Evolutionary conservation across 2,797 vertebrate genomes (phyloP).

Genomic region (Psittacula echo): DNA sequence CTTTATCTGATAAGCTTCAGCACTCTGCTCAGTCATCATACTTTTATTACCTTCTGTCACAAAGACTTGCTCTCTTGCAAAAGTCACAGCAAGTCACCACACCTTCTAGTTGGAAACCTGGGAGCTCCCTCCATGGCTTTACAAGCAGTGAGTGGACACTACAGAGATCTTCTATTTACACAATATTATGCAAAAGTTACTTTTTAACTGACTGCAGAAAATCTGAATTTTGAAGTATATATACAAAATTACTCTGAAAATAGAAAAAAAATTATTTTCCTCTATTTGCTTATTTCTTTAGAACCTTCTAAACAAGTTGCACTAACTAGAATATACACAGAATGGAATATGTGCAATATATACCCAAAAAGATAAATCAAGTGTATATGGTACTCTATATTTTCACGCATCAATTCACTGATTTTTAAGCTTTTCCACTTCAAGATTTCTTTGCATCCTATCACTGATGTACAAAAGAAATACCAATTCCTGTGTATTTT

Average conservation of each 20-base stretch:
- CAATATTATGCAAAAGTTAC: not conserved
- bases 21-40: conserved; percentile 45
- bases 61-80: conserved; percentile 36
- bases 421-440: not conserved
- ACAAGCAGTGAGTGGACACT: conserved; percentile 72
- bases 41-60: conserved; percentile 51
- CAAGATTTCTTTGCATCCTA: not conserved
- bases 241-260: not conserved
- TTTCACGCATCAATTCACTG: not conserved
- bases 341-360: not conserved
- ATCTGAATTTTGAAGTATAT: not conserved
- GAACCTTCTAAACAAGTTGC: not conserved
- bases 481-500: not conserved
- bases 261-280: not conserved
- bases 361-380: not conserved
- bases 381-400: not conserved
- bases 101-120: conserved; percentile 75
- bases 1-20: conserved; percentile 61
- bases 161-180: not conserved
- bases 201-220: not conserved
- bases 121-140: conserved; percentile 76
- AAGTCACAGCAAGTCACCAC: conserved; percentile 70
- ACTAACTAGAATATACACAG: not conserved
- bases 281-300: not conserved
- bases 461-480: not conserved